phyloP scores from a whole-genome alignment of 2,113 vertebrate species.

The Parotia lawesii region DNA sequence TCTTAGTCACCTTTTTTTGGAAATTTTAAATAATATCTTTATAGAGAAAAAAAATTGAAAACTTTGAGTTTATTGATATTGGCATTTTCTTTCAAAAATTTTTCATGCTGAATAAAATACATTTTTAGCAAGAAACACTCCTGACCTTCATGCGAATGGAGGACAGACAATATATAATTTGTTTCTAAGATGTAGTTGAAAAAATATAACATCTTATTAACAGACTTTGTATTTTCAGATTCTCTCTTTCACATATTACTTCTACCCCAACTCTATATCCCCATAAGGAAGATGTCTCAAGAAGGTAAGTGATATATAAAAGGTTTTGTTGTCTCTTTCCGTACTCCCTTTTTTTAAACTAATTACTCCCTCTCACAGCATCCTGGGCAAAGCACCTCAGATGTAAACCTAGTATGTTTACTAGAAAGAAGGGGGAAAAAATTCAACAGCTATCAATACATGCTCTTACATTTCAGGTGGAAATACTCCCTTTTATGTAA shows the following conservation, averaged over 20 bases:
- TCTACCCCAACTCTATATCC: background rate
- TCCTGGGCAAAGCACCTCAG: background rate
- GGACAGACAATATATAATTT: background rate
- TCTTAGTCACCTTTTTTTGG: background rate
- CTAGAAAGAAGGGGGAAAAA: background rate
- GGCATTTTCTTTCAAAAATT: background rate
- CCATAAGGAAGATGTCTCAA: background rate
- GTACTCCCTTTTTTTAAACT: background rate
- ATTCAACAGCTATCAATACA: constrained; percentile 15
- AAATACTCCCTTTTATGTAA: constrained; percentile 21
- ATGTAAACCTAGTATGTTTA: constrained; percentile 2
- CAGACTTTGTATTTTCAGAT: background rate
- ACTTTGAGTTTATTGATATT: background rate
- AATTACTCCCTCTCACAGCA: constrained; percentile 4
- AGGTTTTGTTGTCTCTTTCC: background rate
- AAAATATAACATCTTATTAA: background rate
- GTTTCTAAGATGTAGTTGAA: background rate
- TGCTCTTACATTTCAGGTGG: constrained; percentile 52
- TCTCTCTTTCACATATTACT: background rate
- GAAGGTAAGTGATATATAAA: background rate
- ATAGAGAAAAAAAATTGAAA: background rate
- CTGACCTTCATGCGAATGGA: background rate
- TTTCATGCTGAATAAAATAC: constrained; percentile 9
- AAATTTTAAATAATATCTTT: background rate
- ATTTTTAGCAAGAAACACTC: background rate